Evolutionary conservation across 2,113 vertebrate genomes (phyloP).

Genomic region (Setophaga kirtlandii): DNA sequence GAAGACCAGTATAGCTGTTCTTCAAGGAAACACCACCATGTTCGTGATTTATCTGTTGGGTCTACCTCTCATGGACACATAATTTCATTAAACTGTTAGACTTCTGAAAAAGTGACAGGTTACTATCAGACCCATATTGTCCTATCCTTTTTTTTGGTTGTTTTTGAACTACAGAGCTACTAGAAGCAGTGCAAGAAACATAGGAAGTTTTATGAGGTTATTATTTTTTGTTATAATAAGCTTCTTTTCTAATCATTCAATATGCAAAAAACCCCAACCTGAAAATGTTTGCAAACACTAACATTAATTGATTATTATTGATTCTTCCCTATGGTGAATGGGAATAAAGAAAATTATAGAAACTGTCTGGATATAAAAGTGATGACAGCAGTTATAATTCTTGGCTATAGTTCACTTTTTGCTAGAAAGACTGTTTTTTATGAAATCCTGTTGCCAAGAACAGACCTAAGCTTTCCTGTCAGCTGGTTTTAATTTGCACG

Average conservation of each 20-base stretch:
- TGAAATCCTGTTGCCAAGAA: not conserved
- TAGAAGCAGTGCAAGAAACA: not conserved
- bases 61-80: not conserved
- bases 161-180: not conserved
- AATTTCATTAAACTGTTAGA: not conserved
- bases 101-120: not conserved
- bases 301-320: not conserved
- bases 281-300: not conserved
- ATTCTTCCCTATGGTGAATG: not conserved
- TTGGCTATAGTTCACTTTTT: not conserved
- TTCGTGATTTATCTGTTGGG: not conserved
- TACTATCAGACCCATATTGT: not conserved
- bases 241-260: not conserved
- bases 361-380: not conserved
- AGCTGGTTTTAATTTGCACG: not conserved
- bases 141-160: not conserved
- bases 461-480: not conserved
- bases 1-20: not conserved
- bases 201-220: not conserved
- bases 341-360: not conserved
- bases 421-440: conserved; percentile 3
- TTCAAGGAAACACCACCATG: not conserved
- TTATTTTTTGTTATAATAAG: not conserved
- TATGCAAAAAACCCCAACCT: not conserved
- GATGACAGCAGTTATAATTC: not conserved